These are phyloP conservation scores for Pangasius mekongensis DNA, from an alignment of 2,797 vertebrate species.

Conservation along the genomic window DNA sequence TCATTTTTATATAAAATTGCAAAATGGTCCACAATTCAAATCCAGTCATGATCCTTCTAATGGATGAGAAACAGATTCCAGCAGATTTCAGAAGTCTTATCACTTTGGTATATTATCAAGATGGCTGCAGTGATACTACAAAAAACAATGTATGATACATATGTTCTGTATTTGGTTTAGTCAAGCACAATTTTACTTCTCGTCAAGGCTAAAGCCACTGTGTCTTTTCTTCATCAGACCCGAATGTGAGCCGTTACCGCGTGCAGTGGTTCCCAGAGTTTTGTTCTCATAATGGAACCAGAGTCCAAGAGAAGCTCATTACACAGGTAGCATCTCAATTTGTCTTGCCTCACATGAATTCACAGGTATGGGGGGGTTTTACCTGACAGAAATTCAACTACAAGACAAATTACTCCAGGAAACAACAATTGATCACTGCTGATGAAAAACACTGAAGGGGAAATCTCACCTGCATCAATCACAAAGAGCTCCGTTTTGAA, in stretches of 20 bases:
- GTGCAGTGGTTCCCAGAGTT: conserved; percentile 85
- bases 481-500: conserved; percentile 14
- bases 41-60: conserved; percentile 41
- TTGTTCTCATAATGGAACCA: conserved; percentile 81
- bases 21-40: conserved; percentile 20
- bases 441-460: conserved; percentile 28
- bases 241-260: conserved; percentile 75
- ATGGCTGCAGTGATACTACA: conserved; percentile 33
- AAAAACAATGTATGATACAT: not conserved
- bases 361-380: conserved; percentile 27
- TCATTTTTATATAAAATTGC: conserved; percentile 36
- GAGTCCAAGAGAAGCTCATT: conserved; percentile 71
- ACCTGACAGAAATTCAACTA: conserved; percentile 44
- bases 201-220: conserved; percentile 28
- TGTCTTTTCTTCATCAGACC: conserved; percentile 67
- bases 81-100: conserved; percentile 44
- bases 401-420: conserved; percentile 34
- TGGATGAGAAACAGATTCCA: conserved; percentile 39
- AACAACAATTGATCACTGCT: conserved; percentile 45
- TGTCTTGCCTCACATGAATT: conserved; percentile 16
- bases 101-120: conserved; percentile 38
- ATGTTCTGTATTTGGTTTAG: conserved; percentile 20
- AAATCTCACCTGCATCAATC: conserved; percentile 31
- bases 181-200: not conserved
- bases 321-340: conserved; percentile 75